Conservation (phyloP, 2,113 vertebrate genomes). For the Eulemur rufifrons region DNA sequence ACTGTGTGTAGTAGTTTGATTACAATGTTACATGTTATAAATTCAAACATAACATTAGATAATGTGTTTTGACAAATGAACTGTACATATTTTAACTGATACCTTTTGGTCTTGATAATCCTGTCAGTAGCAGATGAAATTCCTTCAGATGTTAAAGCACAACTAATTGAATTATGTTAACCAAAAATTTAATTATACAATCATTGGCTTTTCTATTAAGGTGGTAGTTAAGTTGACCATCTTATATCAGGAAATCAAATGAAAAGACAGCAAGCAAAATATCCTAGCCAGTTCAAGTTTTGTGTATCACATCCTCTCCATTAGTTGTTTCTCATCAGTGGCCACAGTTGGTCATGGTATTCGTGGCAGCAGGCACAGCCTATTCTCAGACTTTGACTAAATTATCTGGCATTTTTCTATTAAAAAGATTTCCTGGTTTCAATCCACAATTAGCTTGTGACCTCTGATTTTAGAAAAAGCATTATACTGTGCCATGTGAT, state of each 20-base stretch:
- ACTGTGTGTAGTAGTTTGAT: background rate
- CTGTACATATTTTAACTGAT: background rate
- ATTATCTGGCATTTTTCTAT: background rate
- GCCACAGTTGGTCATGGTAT: background rate
- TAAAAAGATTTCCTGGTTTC: background rate
- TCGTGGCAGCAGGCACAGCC: background rate
- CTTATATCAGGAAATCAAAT: background rate
- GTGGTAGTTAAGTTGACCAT: background rate
- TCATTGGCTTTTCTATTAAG: background rate
- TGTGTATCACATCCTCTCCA: background rate
- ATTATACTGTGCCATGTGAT: background rate
- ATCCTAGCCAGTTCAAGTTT: background rate
- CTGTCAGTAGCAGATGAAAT: constrained; percentile 8
- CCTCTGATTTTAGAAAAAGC: background rate
- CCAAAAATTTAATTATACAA: background rate
- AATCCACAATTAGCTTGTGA: background rate
- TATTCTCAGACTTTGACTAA: background rate
- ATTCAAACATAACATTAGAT: background rate
- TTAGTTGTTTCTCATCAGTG: background rate
- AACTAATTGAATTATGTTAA: background rate
- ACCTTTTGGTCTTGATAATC: background rate
- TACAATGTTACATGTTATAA: background rate
- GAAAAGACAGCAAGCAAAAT: background rate
- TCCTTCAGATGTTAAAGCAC: background rate
- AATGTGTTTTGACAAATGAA: background rate